Evolutionary conservation across 1,140 invertebrate species (phyloP), one percentile per base, ranked within the genome.

Genomic region (Limonius californicus): DNA sequence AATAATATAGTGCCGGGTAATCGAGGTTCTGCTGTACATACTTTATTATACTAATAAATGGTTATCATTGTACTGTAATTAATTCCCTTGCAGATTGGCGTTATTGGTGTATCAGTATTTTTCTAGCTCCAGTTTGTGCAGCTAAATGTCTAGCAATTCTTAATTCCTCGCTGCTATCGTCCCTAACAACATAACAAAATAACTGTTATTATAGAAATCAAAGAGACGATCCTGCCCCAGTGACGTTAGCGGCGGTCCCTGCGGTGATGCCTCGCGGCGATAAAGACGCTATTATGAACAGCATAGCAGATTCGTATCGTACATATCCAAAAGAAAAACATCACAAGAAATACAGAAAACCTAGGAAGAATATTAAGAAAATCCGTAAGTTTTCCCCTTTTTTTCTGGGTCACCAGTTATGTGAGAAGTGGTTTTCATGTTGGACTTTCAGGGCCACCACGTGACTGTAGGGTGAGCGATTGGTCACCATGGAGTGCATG

Each of bases 401-500:
- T 27, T 27, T 9, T 27, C 23, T 27, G 23, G 23, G 3, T 3
- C 4, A 6, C 16, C 3, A 56, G 21, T 15, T 45, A 45, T 45
- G 4, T 45, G 4, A 6, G 42, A 45, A 45, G 42, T n/a, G 42
- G 42, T 45, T 45, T n/a, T 12, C 14, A 45, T 45, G n/a, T 15
- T 3, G 3, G 42, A 45, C 43, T 74, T 79, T 4, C 72, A 84
- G 81, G 80, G 56, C 72, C 77, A 27, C 82, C 85, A 54, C 79
- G 87, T 69, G 89, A 94, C 73, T 95, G 93, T 75, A 85, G 87
- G 65, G 90, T 95, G n/a, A 84, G 88, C 53, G 88, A 90, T 61
- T 95, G 92, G 93, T 86, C 88, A 1, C 83, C 86, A 61, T 95
- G 92, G 92, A 88, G 89, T 65, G 77, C 84, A 12, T 95, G 92